Evolutionary conservation across 2,797 vertebrate species (phyloP), one percentile per base, ranked within the genome.

Genomic region (Taenioides sp.): DNA sequence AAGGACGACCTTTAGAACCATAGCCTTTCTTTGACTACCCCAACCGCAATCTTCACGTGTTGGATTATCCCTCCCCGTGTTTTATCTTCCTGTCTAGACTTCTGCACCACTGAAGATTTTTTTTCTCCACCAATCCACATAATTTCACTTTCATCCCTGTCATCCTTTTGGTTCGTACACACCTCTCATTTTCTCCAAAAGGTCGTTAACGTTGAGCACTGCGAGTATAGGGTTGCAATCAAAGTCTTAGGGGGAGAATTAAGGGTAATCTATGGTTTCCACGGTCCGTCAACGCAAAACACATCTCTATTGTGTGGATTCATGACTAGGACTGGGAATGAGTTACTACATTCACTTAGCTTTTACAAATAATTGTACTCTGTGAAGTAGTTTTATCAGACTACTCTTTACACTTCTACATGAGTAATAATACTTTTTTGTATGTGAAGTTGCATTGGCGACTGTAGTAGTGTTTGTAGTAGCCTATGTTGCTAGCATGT

Each of bases 271-370:
- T 74, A 72, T 78, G 18, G 71, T 76, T 68, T 78, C 52, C 12
- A 75, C 81, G 79, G 47, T 71, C 69, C 59, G 75, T 85, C 79
- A 89, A 84, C 54, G 40, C 75, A 83, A 52, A 28, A 73, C 74
- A 81, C 58, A 69, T 37, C 64, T 72, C 57, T 72, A 72, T 75
- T 72, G 37, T 64, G 65, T 67, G 20, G 62, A 62, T 14, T 72
- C 77, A 78, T 43, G 47, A 28, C 54, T 58, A 9, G 22, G 55
- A 58, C 57, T 27, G 23, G 12, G 57, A 58, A 17, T 22, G 25
- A 58, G 57, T 2, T 27, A 55, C 14, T 54, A 54, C 50, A n/a
- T 54, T 54, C 6, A n/a, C 50, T 54, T n/a, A n/a, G 17, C 2
- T 54, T n/a, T 20, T 25, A 6, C 23, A 58, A 27, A 14, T 20